A percentile compares a stretch with the other conserved stretches of the same genome.
phyloP scores from a whole-genome alignment of 2,113 vertebrate genomes.

The Pseudolaguvia tuberculata region DNA sequence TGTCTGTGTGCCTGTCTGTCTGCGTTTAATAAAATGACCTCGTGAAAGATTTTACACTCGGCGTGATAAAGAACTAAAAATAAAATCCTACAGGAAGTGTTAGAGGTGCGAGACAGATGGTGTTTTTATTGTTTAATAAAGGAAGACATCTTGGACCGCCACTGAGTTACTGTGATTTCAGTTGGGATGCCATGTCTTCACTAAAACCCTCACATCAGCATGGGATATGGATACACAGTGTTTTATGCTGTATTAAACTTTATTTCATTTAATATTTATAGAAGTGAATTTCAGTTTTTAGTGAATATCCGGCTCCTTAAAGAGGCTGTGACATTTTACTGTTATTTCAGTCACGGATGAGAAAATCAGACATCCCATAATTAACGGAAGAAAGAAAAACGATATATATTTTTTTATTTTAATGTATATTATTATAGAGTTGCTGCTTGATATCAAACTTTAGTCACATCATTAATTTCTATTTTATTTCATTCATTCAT shows the following conservation, averaged over 20 bases:
- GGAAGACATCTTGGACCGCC: conserved; percentile 35
- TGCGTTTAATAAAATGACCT: conserved; percentile 24
- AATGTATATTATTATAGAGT: too few species aligned
- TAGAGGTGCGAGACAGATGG: conserved; percentile 38
- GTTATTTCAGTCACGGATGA: not conserved
- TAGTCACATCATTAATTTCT: too few species aligned
- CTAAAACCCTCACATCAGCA: conserved; percentile 17
- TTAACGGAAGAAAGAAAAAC: not conserved
- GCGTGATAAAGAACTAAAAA: not conserved
- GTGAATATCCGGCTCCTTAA: not conserved
- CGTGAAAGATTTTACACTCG: not conserved
- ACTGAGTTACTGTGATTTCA: conserved; percentile 30
- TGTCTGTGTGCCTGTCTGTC: too few species aligned
- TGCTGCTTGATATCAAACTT: too few species aligned
- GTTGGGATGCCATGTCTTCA: conserved; percentile 27
- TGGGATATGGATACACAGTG: too few species aligned
- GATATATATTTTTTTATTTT: too few species aligned
- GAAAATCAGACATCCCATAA: too few species aligned
- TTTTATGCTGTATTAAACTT: conserved; percentile 14
- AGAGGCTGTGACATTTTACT: not conserved
- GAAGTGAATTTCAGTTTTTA: conserved; percentile 17
- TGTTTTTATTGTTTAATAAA: conserved; percentile 38
- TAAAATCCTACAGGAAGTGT: conserved; percentile 33
- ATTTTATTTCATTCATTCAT: too few species aligned
- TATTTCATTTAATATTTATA: too few species aligned